These are phyloP conservation scores for Serinus canaria DNA, from an alignment of 2,113 vertebrate species.

Conservation along the genomic window DNA sequence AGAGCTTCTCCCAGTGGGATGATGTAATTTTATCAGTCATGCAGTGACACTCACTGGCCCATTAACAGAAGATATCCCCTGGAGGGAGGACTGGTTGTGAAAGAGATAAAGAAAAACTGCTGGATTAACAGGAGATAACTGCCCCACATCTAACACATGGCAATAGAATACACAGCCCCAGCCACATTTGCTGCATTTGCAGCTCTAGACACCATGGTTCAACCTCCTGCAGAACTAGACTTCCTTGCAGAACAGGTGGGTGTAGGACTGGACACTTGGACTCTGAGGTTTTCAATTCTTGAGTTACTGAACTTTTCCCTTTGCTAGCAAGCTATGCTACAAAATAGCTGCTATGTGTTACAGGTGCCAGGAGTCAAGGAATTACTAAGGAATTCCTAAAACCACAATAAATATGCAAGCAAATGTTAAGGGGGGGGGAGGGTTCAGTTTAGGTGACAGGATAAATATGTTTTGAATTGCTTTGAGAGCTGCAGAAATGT, in stretches of 20 bases:
- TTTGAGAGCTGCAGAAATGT: background rate
- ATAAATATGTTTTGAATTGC: background rate
- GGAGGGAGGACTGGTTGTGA: background rate
- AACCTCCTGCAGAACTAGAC: background rate
- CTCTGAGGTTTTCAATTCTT: background rate
- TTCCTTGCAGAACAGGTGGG: background rate
- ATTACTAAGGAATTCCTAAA: background rate
- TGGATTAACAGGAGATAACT: background rate
- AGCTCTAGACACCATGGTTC: background rate
- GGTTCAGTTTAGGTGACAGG: background rate
- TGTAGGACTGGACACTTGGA: background rate
- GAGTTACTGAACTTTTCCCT: background rate
- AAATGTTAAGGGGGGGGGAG: fast-evolving
- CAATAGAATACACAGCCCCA: background rate
- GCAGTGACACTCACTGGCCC: background rate
- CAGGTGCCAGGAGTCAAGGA: background rate
- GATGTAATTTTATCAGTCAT: background rate
- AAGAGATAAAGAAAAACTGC: background rate
- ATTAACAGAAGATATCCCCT: background rate
- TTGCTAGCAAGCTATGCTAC: background rate
- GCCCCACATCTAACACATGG: background rate
- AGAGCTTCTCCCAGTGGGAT: fast-evolving
- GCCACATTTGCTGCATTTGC: background rate
- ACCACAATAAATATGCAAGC: background rate
- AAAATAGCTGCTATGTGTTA: background rate